Evolutionary conservation across 2,888 invertebrate species (phyloP), one percentile per base, ranked within the genome.

Genomic region (Periphyllus acericola): DNA sequence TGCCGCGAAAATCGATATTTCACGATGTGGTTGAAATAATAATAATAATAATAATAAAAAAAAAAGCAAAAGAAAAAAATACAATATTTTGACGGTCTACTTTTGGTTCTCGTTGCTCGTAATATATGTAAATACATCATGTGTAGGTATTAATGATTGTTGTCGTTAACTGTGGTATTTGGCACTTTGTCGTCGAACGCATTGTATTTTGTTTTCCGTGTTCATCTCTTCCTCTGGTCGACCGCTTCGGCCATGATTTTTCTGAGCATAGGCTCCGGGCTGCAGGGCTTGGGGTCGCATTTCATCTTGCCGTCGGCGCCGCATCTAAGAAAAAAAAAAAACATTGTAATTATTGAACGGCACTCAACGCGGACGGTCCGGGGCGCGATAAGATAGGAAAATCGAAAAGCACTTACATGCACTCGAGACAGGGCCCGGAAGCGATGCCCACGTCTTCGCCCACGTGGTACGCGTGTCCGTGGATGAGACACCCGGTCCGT

Each of bases 301-400:
- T 97, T 95, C 97, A 98, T 97, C 92, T 97, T 96, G 91, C 97
- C 97, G 92, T 96, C 95, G 90, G 96, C 95, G 91, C 97, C 97
- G 93, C 98, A 98, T 92, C 97, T 97, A 92, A 60, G 93, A 93
- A 90, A 87, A 89, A 90, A 89, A 89, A 80, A 85, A 86, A 76
- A 34, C 0, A 60, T 36, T 83, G 36, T 55, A 6, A 17, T 66
- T 52, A 52, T 8, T 72, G 21, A 21, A 19, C 25, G 52, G 5
- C 17, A 29, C n/a, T 6, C 60, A 46, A 25, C 17, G 9, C 55
- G 6, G 9, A 46, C 25, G 60, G 25, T 25, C 4, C 25, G 21
- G 21, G 55, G 21, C 60, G 55, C 9, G 21, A 55, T 17, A 2
- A 21, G 21, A 55, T 6, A 52, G 9, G 9, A 52, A 52, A 60